A percentile compares a stretch with the other conserved stretches of the same genome.
These are phyloP conservation scores for Acridotheres tristis DNA, from an alignment of 2,797 vertebrate genomes.

Conservation along the genomic window DNA sequence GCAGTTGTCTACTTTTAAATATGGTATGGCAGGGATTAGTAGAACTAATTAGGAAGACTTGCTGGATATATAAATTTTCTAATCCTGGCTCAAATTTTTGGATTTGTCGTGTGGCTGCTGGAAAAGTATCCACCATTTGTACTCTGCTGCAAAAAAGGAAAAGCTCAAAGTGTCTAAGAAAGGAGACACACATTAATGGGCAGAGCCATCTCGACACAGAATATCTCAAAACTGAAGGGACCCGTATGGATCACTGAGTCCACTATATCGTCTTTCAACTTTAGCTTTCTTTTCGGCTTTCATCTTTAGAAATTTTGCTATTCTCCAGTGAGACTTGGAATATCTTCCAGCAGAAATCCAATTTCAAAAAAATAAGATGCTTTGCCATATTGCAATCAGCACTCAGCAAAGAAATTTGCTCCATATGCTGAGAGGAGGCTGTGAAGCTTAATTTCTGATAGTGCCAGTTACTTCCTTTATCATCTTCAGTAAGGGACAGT, in stretches of 20 bases:
- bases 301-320: neutral
- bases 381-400: neutral
- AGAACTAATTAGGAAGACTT: neutral
- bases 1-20: neutral
- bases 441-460: neutral
- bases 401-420: neutral
- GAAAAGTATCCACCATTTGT: neutral
- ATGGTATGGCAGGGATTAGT: neutral
- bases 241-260: neutral
- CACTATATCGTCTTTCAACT: neutral
- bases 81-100: neutral
- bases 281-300: neutral
- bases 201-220: neutral
- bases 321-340: neutral
- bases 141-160: neutral
- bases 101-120: neutral
- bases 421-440: neutral
- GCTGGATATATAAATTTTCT: neutral
- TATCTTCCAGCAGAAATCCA: neutral
- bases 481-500: neutral
- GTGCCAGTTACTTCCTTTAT: neutral
- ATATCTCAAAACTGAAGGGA: neutral
- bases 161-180: neutral
- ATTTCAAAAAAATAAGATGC: neutral
- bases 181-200: neutral